Conservation (phyloP, 2,113 vertebrate species). For the Argyrosomus japonicus region DNA sequence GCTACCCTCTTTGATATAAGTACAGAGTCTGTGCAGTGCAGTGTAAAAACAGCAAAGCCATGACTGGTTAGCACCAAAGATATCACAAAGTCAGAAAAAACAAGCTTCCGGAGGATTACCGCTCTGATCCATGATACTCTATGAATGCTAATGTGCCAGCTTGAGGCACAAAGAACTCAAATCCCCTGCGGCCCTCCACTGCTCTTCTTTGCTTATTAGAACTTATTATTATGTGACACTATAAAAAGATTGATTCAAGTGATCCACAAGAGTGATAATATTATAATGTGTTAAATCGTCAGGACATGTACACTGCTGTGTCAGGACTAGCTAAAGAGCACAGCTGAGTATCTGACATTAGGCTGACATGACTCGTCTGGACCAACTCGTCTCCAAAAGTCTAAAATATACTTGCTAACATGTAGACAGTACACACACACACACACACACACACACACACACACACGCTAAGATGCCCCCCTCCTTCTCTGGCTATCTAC, state of each 20-base stretch:
- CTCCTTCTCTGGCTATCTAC: conserved; percentile 7
- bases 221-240: conserved; percentile 52
- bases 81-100: conserved; percentile 55
- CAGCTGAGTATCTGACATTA: conserved; percentile 17
- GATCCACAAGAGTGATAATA: conserved; percentile 54
- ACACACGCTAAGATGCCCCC: not conserved
- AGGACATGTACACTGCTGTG: conserved; percentile 1
- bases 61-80: conserved; percentile 52
- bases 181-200: conserved; percentile 49
- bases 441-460: conserved; percentile 3
- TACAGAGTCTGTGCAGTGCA: conserved; percentile 23
- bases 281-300: conserved; percentile 51
- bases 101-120: conserved; percentile 64
- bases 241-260: conserved; percentile 54
- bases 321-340: conserved; percentile 25
- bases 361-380: conserved; percentile 12
- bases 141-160: conserved; percentile 69
- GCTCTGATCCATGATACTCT: conserved; percentile 61
- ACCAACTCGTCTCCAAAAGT: conserved; percentile 19
- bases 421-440: not conserved
- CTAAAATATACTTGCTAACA: not conserved
- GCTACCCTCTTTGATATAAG: conserved; percentile 22
- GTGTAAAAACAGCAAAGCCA: conserved; percentile 45
- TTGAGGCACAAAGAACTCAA: conserved; percentile 53
- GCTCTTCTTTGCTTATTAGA: conserved; percentile 55